phyloP scores from a whole-genome alignment of 2,113 vertebrate genomes.

The Leptosomus discolor region DNA sequence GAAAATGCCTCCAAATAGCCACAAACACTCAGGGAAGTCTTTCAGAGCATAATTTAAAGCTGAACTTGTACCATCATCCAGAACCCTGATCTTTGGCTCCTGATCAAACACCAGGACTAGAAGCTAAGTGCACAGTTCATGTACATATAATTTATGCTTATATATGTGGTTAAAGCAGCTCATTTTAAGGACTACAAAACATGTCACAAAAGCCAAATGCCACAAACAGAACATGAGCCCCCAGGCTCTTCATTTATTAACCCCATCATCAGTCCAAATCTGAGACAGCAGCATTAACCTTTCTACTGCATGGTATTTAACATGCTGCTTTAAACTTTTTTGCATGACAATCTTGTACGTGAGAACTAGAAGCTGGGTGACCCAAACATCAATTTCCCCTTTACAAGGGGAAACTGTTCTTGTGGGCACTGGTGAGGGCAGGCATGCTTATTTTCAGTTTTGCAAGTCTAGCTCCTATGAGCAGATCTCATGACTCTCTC shows the following conservation, averaged over 20 bases:
- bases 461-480: background rate
- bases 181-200: background rate
- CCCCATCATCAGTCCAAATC: background rate
- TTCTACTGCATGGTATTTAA: background rate
- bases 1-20: background rate
- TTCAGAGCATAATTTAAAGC: background rate
- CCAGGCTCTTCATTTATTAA: background rate
- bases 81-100: background rate
- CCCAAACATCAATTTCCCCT: background rate
- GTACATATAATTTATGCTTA: background rate
- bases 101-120: background rate
- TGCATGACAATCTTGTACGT: background rate
- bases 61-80: background rate
- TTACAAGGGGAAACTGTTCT: background rate
- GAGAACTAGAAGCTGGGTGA: background rate
- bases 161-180: background rate
- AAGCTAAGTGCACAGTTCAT: background rate
- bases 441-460: background rate
- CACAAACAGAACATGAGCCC: background rate
- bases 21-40: background rate
- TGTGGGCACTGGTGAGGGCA: background rate
- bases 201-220: background rate
- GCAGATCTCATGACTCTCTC: background rate
- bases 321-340: background rate
- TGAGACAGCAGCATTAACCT: background rate